Base-by-base conservation (phyloP, 2,797 vertebrate species). In the Lutjanus argentimaculatus region DNA sequence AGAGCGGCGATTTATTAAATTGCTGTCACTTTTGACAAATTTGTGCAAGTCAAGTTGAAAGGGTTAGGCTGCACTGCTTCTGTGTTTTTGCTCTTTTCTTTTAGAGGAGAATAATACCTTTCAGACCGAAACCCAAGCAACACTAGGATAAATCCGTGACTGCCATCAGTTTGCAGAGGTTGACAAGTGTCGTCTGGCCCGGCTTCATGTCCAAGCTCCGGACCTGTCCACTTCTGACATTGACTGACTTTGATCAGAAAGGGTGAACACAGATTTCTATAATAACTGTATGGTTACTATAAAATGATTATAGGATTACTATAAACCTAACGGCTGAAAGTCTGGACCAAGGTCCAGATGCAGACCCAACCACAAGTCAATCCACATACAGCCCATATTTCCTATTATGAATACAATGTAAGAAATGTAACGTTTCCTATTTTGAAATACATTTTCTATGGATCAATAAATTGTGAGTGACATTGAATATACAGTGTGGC, bases 11-110 rank as follows among this genome's bases (percentile, higher is more conserved):
- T 95, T 96, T 95, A 96, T 95, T 95, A 96, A 96, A 96, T 94
- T 94, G 95, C 94, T 95, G 95, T 95, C 95, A 95, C 93, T 95
- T 96, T 95, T 96, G 95, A 96, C 95, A 96, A 96, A 96, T 96
- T 94, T 95, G 93, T 92, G 88, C 89, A 87, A 92, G 84, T 88
- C 81, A 89, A 93, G 89, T 95, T 94, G 93, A 93, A 94, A 93
- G 91, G 91, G 90, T 93, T 90, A 88, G 86, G 75, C 82, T 88
- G 80, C 78, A 64, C 81, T 67, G 75, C 81, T 74, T 89, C 80
- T 85, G 71, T 76, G 42, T 86, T 87, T 92, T 87, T 70, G 42
- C 67, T 84, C 64, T 80, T 77, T 88, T 91, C 78, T 85, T 80
- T 79, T 79, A 71, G 46, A 72, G 55, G 55, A 77, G 58, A 88